Evolutionary conservation across 2,113 vertebrate genomes (phyloP), one percentile per base, ranked within the genome.

Genomic region (Spermophilus dauricus): DNA sequence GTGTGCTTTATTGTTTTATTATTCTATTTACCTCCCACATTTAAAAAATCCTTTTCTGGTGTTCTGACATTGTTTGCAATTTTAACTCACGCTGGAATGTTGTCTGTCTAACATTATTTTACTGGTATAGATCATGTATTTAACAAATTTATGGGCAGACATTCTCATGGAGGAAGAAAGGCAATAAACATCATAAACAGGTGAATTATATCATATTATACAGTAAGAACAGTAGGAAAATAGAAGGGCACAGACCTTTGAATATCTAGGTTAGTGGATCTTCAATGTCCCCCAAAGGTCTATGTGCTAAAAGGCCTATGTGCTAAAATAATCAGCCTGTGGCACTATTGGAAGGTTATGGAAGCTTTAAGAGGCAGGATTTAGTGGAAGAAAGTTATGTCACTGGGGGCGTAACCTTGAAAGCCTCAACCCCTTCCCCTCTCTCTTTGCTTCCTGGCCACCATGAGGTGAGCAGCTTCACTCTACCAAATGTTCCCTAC

Each of bases 61-160:
- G 3, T 34, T 58, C 51, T 73, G 83, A 70, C 42, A 61, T 72
- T 89, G 34, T 96, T 89, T 96, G 58, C 14, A 63, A 24, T 78
- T 92, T 97, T n/a, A 53, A 45, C 22, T 78, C 8, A 32, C 92
- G 67, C 48, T 92, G 42, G n/a, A 86, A 37, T 92, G 91, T 83
- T 65, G 72, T 39, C 51, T 53, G 7, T 67, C 78, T 61, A 61
- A 61, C 13, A 58, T 34, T 9, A 61, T 42, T 86, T 82, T 67
- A 56, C 8, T 82, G 58, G 32, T 24, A 30, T 73, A 30, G 81
- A 18, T 26, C 20, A 53, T 85, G 91, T 93, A n/a, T 34, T 81
- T 42, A 77, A 45, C 34, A 76, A 20, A 77, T 86, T 63, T 73
- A 91, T 67, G 16, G 51, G 42, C 14, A 20, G 13, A 30, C 12